Base-by-base conservation (phyloP, 1,140 invertebrate species). In the Propsilocerus akamusi region DNA sequence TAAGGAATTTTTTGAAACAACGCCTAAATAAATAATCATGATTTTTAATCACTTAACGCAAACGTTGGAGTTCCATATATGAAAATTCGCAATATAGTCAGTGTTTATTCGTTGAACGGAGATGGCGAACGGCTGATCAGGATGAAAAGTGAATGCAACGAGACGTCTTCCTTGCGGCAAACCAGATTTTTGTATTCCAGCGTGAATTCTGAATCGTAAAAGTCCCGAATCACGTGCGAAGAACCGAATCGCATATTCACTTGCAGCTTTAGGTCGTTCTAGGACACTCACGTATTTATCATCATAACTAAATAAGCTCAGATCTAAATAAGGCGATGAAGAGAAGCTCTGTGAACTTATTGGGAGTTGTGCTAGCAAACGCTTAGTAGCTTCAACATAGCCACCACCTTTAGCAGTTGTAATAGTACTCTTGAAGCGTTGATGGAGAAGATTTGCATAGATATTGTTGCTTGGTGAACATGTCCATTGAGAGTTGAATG, bases 71-170 rank as follows among this genome's bases (percentile, higher is more conserved):
- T 67, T 69, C 56, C 78, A 74, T 51, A 97, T 74, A 60, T 97
- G 94, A 68, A 97, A 92, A 72, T 95, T 95, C 30, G 96, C 89
- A 54, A 92, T 83, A 66, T 97, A 97, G 63, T 95, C 89, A n/a
- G 88, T 76, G 69, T 94, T 91, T 11, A 88, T 91, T 57, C 92
- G 70, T 66, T 97, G 93, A 17, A 97, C 90, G 58, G 90, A 96
- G 49, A 97, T 91, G 7, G 89, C 86, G 67, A 97, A 94, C 7
- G 94, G 94, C 69, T 97, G 91, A 26, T 80, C 87, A 0, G 93
- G 94, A 70, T 97, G 94, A 66, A 95, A 97, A n/a, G 88, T 95
- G 64, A 96, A 97, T 7, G 93, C 91, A n/a, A 96, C 92, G 2
- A 97, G 72, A 55, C 90, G 66, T 56, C 87, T 71, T 8, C 81